These are phyloP conservation scores for Pseudococcus viburni DNA, from an alignment of 2,888 invertebrate genomes.

Conservation along the genomic window DNA sequence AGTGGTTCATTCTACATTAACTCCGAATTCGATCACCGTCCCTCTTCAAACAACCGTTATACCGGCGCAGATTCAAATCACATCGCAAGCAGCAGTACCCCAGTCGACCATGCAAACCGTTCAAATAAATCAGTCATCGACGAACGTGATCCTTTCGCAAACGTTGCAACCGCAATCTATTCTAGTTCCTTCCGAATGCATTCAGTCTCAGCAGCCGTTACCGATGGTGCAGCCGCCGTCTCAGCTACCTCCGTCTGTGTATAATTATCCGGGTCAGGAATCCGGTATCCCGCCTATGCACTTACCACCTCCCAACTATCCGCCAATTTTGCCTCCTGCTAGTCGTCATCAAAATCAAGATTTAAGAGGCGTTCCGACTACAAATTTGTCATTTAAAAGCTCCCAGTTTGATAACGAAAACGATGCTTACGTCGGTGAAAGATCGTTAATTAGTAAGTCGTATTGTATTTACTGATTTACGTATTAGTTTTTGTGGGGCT, in stretches of 20 bases:
- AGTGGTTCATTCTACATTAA: slow-evolving; percentile 58
- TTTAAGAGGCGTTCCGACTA: slow-evolving; percentile 8
- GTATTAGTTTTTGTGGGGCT: slow-evolving; percentile 47
- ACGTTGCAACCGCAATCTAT: slow-evolving; percentile 59
- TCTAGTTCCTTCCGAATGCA: slow-evolving; percentile 57
- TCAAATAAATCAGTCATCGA: slow-evolving; percentile 62
- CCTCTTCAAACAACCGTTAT: slow-evolving; percentile 62
- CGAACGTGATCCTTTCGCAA: slow-evolving; percentile 61
- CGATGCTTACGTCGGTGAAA: slow-evolving; percentile 37
- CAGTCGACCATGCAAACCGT: slow-evolving; percentile 53
- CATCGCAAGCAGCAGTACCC: slow-evolving; percentile 55
- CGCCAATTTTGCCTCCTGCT: slow-evolving; percentile 21
- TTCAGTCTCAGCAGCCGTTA: slow-evolving; percentile 33
- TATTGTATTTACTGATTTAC: slow-evolving; percentile 61
- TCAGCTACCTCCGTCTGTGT: slow-evolving; percentile 69
- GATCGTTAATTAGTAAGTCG: slow-evolving; percentile 64
- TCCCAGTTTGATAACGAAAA: slow-evolving; percentile 29
- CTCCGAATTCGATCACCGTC: slow-evolving; percentile 53
- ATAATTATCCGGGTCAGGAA: slow-evolving; percentile 38
- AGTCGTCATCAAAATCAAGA: slow-evolving; percentile 4
- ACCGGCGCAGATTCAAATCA: slow-evolving; percentile 63
- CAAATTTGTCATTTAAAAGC: slow-evolving; percentile 29
- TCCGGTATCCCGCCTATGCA: slow-evolving; percentile 68
- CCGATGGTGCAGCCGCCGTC: slow-evolving; percentile 26
- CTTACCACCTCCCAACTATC: slow-evolving; percentile 56